These are phyloP conservation scores for Premnoplex brunnescens DNA, from an alignment of 2,797 vertebrate species.

Conservation along the genomic window DNA sequence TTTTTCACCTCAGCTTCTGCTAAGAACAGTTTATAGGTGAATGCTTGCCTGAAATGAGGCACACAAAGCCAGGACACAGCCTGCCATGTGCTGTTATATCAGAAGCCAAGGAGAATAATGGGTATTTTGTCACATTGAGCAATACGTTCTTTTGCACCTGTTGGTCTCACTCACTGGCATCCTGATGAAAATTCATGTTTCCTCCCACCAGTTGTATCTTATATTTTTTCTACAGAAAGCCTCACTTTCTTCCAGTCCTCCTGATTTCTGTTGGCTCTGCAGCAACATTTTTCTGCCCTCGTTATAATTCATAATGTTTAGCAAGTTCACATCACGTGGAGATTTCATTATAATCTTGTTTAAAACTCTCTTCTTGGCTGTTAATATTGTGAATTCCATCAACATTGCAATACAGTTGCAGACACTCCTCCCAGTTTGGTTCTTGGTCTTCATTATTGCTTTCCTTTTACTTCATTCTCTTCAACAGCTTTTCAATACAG, in stretches of 20 bases:
- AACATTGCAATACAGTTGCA: background rate
- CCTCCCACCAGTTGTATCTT: background rate
- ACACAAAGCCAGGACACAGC: background rate
- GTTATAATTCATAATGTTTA: background rate
- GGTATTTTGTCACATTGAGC: background rate
- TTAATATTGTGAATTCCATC: background rate
- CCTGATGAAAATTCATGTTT: background rate
- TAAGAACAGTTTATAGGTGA: background rate
- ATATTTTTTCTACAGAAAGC: background rate
- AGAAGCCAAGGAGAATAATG: background rate
- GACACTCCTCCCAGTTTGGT: background rate
- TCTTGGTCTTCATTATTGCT: background rate
- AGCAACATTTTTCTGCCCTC: background rate
- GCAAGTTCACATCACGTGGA: background rate
- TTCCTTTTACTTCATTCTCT: background rate
- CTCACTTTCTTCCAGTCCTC: background rate
- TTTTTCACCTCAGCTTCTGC: background rate
- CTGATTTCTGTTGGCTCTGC: background rate
- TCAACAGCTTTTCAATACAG: background rate
- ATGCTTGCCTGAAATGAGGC: background rate
- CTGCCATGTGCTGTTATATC: background rate
- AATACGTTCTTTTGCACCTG: background rate
- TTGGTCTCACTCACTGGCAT: background rate
- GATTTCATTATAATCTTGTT: constrained; percentile 4
- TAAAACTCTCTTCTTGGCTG: background rate